Conservation (phyloP, 2,113 vertebrate genomes). For the Tenrec ecaudatus region DNA sequence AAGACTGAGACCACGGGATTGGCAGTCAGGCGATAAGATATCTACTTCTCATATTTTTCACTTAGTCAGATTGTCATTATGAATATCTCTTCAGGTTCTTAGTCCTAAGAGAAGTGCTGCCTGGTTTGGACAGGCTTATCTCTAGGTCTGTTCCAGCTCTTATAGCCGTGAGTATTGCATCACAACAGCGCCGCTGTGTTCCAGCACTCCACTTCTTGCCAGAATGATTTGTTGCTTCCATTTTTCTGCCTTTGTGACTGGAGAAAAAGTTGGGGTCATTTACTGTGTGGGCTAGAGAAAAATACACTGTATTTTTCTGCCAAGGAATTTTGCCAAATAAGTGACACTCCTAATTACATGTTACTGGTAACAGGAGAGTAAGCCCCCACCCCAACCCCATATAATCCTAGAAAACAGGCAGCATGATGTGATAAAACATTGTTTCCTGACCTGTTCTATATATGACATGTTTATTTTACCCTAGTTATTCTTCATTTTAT, state of each 20-base stretch:
- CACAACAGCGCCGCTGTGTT: not conserved
- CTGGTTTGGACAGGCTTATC: slow-evolving; percentile 11
- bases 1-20: not conserved
- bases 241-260: slow-evolving; percentile 38
- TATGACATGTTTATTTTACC: not conserved
- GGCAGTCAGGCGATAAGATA: not conserved
- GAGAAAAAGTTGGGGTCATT: not conserved
- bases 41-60: not conserved
- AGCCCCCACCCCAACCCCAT: not conserved
- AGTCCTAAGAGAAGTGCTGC: not conserved
- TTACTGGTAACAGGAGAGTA: not conserved
- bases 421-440: not conserved
- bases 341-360: not conserved
- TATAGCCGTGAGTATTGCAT: not conserved
- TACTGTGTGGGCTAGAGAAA: not conserved
- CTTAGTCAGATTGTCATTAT: not conserved
- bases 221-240: slow-evolving; percentile 45
- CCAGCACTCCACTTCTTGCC: not conserved
- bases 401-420: not conserved
- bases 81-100: slow-evolving; percentile 4
- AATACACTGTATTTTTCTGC: not conserved
- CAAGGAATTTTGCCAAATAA: not conserved
- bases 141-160: not conserved
- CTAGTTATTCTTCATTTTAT: not conserved
- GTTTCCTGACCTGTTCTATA: too few species aligned